Evolutionary conservation across 2,113 vertebrate species (phyloP).

Genomic region (Bos taurus): DNA sequence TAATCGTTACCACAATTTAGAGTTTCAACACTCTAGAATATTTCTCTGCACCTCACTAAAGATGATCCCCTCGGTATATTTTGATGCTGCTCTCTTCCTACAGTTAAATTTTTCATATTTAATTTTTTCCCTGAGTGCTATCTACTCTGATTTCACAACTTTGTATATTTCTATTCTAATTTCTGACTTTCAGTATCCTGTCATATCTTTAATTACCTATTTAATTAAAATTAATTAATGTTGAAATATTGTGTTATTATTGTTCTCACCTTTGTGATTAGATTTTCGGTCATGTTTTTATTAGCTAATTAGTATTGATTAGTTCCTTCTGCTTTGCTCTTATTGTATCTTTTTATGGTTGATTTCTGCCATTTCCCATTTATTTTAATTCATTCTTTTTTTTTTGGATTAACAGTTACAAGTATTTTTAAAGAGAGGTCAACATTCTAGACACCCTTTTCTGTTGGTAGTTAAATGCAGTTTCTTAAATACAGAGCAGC

Average conservation of each 20-base stretch:
- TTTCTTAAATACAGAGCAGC: background rate
- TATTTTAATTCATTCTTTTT: background rate
- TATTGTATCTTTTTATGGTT: background rate
- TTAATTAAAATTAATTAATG: background rate
- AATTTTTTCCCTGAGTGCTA: background rate
- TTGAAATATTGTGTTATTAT: background rate
- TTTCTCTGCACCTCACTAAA: background rate
- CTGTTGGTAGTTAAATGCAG: background rate
- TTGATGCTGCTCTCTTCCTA: background rate
- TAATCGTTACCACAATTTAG: fast-evolving
- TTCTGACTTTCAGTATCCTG: background rate
- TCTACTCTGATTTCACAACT: background rate
- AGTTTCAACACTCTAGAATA: background rate
- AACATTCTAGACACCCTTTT: background rate
- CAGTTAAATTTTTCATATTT: background rate
- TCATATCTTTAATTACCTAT: background rate
- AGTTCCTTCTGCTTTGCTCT: background rate
- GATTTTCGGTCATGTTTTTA: background rate
- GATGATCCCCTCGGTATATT: background rate
- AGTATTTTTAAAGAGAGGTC: background rate
- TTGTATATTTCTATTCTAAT: background rate
- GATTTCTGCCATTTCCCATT: background rate
- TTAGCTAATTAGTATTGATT: background rate
- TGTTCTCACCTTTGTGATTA: background rate
- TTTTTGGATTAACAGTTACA: background rate